These are phyloP conservation scores for Bedellia somnulentella DNA, from an alignment of 2,888 invertebrate genomes.

Conservation along the genomic window DNA sequence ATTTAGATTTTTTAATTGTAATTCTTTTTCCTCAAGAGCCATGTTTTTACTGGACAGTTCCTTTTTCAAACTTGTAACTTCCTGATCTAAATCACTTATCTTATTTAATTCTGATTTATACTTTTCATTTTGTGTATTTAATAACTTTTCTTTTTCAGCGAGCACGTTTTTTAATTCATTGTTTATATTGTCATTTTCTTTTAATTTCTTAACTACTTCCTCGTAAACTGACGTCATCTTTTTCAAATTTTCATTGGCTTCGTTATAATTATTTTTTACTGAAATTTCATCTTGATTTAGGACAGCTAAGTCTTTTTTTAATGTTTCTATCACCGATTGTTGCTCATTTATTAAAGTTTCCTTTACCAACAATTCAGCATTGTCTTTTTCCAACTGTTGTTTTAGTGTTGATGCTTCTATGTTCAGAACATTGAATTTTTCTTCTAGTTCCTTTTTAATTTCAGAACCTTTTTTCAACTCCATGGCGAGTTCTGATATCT, in stretches of 20 bases:
- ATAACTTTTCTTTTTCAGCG: constrained; percentile 28
- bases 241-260: constrained; percentile 22
- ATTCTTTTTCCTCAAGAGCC: constrained; percentile 27
- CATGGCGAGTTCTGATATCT: constrained; percentile 35
- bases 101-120: constrained; percentile 24
- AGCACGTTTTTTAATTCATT: constrained; percentile 23
- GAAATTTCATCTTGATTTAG: constrained; percentile 32
- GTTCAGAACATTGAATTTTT: constrained; percentile 33
- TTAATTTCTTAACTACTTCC: constrained; percentile 21
- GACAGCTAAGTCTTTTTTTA: constrained; percentile 29
- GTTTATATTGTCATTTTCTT: constrained; percentile 21
- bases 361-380: constrained; percentile 40
- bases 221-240: constrained; percentile 27
- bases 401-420: constrained; percentile 33
- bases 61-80: constrained; percentile 25
- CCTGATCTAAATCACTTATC: constrained; percentile 24
- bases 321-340: constrained; percentile 27
- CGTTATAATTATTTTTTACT: constrained; percentile 27
- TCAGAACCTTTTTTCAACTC: constrained; percentile 36
- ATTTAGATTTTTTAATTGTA: constrained; percentile 23
- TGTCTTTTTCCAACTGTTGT: constrained; percentile 42
- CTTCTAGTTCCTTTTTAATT: constrained; percentile 47
- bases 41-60: constrained; percentile 23
- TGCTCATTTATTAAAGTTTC: constrained; percentile 41
- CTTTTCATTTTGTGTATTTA: constrained; percentile 30